A percentile compares a stretch with the other conserved stretches of the same genome.
These are phyloP conservation scores for Malurus melanocephalus DNA, from an alignment of 2,113 vertebrate genomes.

Conservation along the genomic window DNA sequence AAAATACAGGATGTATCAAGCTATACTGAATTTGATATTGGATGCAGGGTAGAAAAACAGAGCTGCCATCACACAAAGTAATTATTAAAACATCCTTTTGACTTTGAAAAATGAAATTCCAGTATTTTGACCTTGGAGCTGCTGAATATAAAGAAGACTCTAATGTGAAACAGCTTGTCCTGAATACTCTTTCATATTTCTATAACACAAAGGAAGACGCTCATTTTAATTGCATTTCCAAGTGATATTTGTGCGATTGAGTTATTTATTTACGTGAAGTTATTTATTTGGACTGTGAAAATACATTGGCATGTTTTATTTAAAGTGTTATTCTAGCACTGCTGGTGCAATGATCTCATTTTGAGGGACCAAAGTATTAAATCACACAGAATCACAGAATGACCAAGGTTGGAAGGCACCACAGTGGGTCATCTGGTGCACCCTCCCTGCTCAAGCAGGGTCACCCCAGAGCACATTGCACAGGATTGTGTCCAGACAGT, in stretches of 20 bases:
- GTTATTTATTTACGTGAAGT: slow-evolving; percentile 15
- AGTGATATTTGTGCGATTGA: neutral
- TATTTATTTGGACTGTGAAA: slow-evolving; percentile 11
- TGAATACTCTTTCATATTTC: neutral
- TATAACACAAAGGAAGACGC: neutral
- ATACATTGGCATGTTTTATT: slow-evolving; percentile 7
- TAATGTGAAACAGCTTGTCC: slow-evolving; percentile 11
- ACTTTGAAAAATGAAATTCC: slow-evolving; percentile 32
- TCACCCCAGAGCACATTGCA: neutral
- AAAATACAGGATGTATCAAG: neutral
- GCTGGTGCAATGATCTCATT: neutral
- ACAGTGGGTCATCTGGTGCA: neutral
- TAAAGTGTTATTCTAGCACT: neutral
- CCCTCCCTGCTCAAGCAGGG: neutral
- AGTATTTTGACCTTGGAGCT: slow-evolving; percentile 2
- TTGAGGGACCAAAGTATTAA: neutral
- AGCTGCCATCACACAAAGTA: slow-evolving; percentile 1
- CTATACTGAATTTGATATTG: neutral
- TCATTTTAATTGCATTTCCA: slow-evolving; percentile 32
- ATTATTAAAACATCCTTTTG: slow-evolving; percentile 19
- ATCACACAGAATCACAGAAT: neutral
- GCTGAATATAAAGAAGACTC: neutral
- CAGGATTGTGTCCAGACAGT: neutral
- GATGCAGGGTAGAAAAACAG: neutral
- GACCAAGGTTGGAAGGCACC: neutral